phyloP scores from a whole-genome alignment of 2,113 vertebrate species.

The Melozone crissalis region DNA sequence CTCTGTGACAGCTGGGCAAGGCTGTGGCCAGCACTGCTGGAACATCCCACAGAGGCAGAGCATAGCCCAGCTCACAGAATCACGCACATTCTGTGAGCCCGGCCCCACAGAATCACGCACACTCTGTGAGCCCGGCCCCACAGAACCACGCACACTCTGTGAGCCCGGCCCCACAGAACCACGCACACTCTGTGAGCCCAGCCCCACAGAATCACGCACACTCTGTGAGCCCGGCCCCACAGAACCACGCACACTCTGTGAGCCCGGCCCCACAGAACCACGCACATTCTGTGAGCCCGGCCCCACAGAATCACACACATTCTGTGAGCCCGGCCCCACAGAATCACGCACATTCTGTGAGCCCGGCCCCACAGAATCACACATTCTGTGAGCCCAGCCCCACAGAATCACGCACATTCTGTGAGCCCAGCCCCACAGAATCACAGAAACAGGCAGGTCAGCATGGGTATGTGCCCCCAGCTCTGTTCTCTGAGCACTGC shows the following conservation, averaged over 20 bases:
- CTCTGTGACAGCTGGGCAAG: neutral
- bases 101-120: neutral
- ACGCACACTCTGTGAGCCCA: too few species aligned
- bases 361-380: too few species aligned
- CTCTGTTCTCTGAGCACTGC: neutral
- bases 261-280: too few species aligned
- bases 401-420: neutral
- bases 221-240: too few species aligned
- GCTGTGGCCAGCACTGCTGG: neutral
- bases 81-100: neutral
- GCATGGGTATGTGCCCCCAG: neutral
- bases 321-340: too few species aligned
- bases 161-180: too few species aligned
- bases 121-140: neutral
- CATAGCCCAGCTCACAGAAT: neutral
- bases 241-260: too few species aligned
- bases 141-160: neutral
- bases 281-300: too few species aligned
- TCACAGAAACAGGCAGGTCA: constrained; percentile 14
- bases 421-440: neutral
- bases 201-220: too few species aligned
- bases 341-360: too few species aligned
- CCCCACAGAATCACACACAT: too few species aligned
- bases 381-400: too few species aligned
- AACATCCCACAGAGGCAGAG: constrained; percentile 15